These are phyloP conservation scores for Calosoma granatense DNA, from an alignment of 1,140 invertebrate genomes.

Conservation along the genomic window DNA sequence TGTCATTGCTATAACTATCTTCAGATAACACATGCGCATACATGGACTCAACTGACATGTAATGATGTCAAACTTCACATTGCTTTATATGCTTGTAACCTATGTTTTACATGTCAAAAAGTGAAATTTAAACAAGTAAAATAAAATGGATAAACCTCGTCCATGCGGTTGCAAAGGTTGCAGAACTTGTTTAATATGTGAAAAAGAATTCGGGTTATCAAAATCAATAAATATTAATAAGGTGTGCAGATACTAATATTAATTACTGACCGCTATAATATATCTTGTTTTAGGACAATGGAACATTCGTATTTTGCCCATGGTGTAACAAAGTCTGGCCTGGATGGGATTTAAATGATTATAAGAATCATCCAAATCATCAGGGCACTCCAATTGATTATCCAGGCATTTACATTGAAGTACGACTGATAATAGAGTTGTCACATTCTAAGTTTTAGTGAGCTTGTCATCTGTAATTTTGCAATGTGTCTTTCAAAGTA, in stretches of 20 bases:
- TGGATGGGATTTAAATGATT: constrained; percentile 53
- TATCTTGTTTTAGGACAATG: constrained; percentile 39
- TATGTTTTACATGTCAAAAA: background rate
- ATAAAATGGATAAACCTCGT: constrained; percentile 54
- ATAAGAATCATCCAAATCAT: constrained; percentile 57
- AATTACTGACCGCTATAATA: constrained; percentile 21
- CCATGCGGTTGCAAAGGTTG: constrained; percentile 89
- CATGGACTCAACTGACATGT: too few species aligned
- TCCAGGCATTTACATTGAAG: constrained; percentile 59
- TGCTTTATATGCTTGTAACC: too few species aligned
- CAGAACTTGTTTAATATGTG: constrained; percentile 77
- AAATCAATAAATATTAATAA: constrained; percentile 30
- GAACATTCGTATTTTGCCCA: constrained; percentile 63
- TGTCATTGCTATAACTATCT: too few species aligned
- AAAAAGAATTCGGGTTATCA: constrained; percentile 53
- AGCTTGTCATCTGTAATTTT: too few species aligned
- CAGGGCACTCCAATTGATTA: constrained; percentile 45
- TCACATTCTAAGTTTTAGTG: too few species aligned
- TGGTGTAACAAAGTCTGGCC: constrained; percentile 62
- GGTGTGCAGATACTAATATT: constrained; percentile 21
- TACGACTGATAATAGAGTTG: too few species aligned
- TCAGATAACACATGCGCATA: too few species aligned
- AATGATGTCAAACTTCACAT: too few species aligned
- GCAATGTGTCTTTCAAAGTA: too few species aligned
- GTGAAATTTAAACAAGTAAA: too few species aligned